Conservation (phyloP, 2,113 vertebrate genomes). For the Pomatostomus ruficeps region DNA sequence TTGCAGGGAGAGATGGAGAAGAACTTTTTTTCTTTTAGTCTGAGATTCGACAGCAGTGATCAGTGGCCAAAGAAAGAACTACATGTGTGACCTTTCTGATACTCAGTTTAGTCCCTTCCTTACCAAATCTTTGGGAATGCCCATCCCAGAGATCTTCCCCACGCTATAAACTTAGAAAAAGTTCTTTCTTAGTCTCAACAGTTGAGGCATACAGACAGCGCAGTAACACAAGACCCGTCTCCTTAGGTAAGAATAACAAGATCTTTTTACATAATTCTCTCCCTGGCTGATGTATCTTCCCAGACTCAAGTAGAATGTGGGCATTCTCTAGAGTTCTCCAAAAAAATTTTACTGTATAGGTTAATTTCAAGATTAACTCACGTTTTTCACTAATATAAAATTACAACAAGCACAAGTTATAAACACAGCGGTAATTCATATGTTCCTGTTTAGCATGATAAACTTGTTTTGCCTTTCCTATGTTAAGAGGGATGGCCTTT, state of each 20-base stretch:
- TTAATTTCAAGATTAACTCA: background rate
- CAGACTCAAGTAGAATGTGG: background rate
- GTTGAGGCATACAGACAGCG: background rate
- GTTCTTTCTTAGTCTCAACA: background rate
- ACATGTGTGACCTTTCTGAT: background rate
- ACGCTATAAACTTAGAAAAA: background rate
- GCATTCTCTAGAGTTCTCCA: background rate
- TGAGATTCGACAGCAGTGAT: rapidly evolving
- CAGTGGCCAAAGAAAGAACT: background rate
- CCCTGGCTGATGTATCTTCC: background rate
- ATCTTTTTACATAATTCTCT: background rate
- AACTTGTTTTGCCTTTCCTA: background rate
- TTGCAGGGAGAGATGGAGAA: background rate
- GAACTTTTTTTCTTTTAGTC: background rate
- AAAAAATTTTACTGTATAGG: background rate
- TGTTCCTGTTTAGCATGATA: background rate
- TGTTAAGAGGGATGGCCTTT: constrained; percentile 7
- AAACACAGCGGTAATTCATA: background rate
- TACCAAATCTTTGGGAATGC: background rate
- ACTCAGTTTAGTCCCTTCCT: background rate
- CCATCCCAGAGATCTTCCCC: background rate
- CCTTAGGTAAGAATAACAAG: background rate
- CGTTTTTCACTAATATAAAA: background rate
- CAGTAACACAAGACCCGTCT: background rate
- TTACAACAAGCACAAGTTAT: background rate